Base-by-base conservation (phyloP, 2,888 invertebrate species). In the Oscheius myriophilus region DNA sequence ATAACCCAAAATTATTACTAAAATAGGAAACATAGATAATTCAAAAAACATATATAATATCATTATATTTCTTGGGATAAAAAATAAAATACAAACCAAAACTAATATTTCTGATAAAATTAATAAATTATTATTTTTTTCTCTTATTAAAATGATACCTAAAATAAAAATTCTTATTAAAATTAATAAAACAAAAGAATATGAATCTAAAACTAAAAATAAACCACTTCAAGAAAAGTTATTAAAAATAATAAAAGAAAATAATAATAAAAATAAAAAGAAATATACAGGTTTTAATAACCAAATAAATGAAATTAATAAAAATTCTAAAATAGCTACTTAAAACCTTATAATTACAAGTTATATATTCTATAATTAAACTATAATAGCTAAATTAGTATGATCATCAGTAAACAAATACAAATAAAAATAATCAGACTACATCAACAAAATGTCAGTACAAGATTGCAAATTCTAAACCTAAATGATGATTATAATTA, bases 391-490 rank as follows among this genome's bases (percentile, higher is more conserved):
- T 58, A n/a, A 42, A 58, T 58, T 75, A 82, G 71, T 78, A 83
- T 64, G 76, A 76, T 76, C 82, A 82, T 76, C 81, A 82, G 71
- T 83, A 82, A 67, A 82, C 72, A 83, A 82, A 82, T n/a, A 78
- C 74, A 83, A 78, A 82, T 58, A 82, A 78, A 70, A 83, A 82
- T 71, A 82, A 76, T 71, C 82, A 82, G 67, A 82, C 81, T 43
- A 82, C 81, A 83, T 83, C 82, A 64, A 82, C 82, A 82, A 82
- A 82, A 87, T 91, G 91, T 89, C 91, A 91, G 61, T 91, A 91
- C 89, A 91, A 91, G 9, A 90, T 90, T 51, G 91, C 90, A 65
- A 90, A 90, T 88, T 91, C 91, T 88, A 91, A 91, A 55, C 91
- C 90, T 87, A 91, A 90, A 82, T 91, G 91, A 78, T 91, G 91